Conservation (phyloP, 2,888 invertebrate genomes). For the Glaucopsyche alexis region DNA sequence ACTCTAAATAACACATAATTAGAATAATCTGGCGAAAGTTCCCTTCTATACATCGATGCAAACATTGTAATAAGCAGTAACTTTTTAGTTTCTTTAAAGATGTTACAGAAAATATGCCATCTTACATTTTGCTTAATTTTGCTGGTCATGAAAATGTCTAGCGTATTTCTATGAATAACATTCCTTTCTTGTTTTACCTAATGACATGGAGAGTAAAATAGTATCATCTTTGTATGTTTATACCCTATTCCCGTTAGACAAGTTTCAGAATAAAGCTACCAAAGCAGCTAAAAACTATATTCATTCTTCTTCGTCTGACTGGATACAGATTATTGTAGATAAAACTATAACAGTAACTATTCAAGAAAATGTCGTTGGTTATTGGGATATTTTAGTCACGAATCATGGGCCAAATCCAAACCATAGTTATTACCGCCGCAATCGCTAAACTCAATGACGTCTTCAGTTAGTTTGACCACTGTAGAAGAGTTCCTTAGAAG, state of each 20-base stretch:
- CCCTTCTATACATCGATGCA: neutral
- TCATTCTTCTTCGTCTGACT: too few species aligned
- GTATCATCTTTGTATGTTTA: constrained; percentile 2
- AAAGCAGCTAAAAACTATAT: too few species aligned
- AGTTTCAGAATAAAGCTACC: neutral
- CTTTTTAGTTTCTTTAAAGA: neutral
- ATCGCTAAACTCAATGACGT: too few species aligned
- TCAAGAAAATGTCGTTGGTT: too few species aligned
- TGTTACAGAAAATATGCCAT: neutral
- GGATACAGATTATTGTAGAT: too few species aligned
- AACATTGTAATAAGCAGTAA: neutral
- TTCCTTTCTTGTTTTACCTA: neutral
- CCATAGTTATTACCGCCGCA: too few species aligned
- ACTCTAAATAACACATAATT: neutral
- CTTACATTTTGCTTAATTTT: neutral
- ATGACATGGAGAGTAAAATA: neutral
- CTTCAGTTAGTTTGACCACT: too few species aligned
- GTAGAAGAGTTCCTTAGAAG: too few species aligned
- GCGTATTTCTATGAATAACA: neutral
- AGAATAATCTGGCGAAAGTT: neutral
- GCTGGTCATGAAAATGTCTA: neutral
- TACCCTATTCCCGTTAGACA: neutral
- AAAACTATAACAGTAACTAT: too few species aligned
- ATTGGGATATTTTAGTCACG: too few species aligned
- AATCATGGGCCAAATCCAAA: too few species aligned